Percentiles rank a stretch among this genome's conserved stretches.
Conservation (phyloP, 2,888 invertebrate species). For the Dyspetes luteomarginatus region DNA sequence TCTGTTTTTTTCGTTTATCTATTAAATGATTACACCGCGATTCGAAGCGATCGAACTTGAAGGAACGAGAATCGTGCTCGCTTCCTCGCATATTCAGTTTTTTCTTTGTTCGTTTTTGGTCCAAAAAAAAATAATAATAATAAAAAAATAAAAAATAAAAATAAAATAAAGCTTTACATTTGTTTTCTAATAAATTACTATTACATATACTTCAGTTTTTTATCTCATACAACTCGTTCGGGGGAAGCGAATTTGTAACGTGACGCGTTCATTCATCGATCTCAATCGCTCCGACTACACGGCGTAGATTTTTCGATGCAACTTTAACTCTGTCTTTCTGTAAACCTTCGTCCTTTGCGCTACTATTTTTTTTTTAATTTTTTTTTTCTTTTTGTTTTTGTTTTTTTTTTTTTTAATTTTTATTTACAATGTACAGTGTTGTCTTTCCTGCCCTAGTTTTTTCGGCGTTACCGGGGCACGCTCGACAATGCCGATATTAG, state of each 20-base stretch:
- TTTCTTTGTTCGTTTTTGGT: conserved; percentile 22
- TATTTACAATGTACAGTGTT: conserved; percentile 83
- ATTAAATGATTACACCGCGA: conserved; percentile 67
- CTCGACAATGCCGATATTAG: conserved; percentile 58
- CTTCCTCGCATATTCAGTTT: background rate
- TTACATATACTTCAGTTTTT: conserved; percentile 23
- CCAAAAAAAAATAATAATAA: too few species aligned
- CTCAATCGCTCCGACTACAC: conserved; percentile 54
- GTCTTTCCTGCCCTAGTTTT: conserved; percentile 79
- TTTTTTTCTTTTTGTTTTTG: conserved; percentile 73
- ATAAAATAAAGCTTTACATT: background rate
- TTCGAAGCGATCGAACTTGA: conserved; percentile 65
- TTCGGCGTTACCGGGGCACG: conserved; percentile 72
- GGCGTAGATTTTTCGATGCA: conserved; percentile 73
- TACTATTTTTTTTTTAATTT: conserved; percentile 63
- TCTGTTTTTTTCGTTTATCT: conserved; percentile 62
- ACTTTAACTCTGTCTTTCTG: conserved; percentile 78
- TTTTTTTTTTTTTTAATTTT: conserved; percentile 16
- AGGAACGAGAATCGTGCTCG: conserved; percentile 23
- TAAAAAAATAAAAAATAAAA: too few species aligned
- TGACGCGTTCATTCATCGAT: conserved; percentile 2
- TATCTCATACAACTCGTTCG: conserved; percentile 23
- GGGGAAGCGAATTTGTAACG: background rate
- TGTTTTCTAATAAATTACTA: conserved; percentile 29
- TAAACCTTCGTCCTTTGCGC: conserved; percentile 77